A percentile compares a stretch with the other conserved stretches of the same genome.
These are phyloP conservation scores for Nipponia nippon DNA, from an alignment of 2,113 vertebrate species.

Conservation along the genomic window DNA sequence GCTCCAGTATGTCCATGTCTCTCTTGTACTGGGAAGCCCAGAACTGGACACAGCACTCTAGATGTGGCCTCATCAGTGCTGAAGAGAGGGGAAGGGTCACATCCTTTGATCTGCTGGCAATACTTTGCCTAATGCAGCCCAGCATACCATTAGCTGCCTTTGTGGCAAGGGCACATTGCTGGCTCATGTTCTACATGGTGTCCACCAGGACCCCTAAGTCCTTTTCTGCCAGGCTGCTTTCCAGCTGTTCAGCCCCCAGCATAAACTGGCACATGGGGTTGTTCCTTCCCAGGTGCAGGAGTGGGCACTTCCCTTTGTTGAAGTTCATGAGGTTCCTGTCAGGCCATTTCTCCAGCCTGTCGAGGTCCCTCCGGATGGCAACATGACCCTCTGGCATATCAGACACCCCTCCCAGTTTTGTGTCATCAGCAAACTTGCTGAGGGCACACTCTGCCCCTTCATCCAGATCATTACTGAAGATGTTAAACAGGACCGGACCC, in stretches of 20 bases:
- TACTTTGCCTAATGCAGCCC: not conserved
- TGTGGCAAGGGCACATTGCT: not conserved
- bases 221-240: not conserved
- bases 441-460: not conserved
- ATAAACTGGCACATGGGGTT: fast-evolving
- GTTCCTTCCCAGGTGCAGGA: not conserved
- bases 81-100: not conserved
- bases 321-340: not conserved
- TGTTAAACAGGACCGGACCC: not conserved
- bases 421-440: not conserved
- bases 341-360: not conserved
- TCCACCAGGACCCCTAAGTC: not conserved
- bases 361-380: not conserved
- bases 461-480: not conserved
- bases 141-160: not conserved
- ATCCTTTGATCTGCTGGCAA: not conserved
- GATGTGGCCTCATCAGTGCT: not conserved
- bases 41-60: not conserved
- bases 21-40: not conserved
- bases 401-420: not conserved
- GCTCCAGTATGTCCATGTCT: not conserved
- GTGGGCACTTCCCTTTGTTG: not conserved
- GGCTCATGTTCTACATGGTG: not conserved
- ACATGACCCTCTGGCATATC: not conserved
- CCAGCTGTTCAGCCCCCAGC: fast-evolving